These are phyloP conservation scores for Oreortyx pictus DNA, from an alignment of 2,797 vertebrate species.

Conservation along the genomic window DNA sequence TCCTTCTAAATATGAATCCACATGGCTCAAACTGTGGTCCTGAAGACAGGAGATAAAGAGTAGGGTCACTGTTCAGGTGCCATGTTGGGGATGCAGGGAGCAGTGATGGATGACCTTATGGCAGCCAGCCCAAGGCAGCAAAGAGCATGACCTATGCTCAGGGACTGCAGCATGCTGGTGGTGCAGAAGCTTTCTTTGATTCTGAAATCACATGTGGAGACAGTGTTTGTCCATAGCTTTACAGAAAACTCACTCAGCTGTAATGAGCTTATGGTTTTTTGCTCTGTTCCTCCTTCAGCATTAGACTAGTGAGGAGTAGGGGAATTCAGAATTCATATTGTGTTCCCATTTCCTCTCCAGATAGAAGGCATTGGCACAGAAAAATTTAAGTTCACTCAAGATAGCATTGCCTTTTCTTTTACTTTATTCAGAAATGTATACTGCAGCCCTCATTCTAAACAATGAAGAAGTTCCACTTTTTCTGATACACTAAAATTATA, in stretches of 20 bases:
- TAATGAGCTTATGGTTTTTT: neutral
- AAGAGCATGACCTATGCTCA: accelerated
- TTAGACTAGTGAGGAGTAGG: neutral
- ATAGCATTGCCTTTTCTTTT: neutral
- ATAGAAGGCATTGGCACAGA: neutral
- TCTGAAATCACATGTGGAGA: neutral
- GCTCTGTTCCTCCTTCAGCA: neutral
- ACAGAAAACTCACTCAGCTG: neutral
- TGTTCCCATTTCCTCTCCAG: neutral
- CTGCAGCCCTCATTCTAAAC: neutral
- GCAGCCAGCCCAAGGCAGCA: neutral
- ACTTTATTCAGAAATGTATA: neutral
- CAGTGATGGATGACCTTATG: neutral
- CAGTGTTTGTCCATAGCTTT: neutral
- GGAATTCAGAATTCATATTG: neutral
- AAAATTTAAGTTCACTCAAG: neutral
- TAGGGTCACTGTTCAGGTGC: neutral
- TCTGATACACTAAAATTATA: neutral
- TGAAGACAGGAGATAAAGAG: neutral
- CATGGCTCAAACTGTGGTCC: neutral
- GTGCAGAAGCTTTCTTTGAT: neutral
- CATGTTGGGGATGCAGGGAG: accelerated
- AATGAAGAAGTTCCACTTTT: neutral
- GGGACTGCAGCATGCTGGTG: accelerated
- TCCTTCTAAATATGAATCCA: neutral